phyloP scores from a whole-genome alignment of 2,888 invertebrate species.

The Orthosia cruda region DNA sequence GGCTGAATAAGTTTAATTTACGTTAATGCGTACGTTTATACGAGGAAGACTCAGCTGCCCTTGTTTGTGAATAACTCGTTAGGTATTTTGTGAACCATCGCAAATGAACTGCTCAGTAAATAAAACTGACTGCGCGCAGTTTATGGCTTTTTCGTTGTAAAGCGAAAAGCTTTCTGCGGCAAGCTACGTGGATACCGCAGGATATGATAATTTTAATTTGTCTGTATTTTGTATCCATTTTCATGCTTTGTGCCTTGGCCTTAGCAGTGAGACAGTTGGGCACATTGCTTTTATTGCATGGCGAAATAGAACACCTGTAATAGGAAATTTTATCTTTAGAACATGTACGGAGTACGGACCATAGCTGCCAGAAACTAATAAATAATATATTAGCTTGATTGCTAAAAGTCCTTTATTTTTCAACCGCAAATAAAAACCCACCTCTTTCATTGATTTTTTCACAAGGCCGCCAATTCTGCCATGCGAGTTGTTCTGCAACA shows the following conservation, averaged over 20 bases:
- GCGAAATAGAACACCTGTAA: not conserved
- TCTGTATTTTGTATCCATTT: constrained; percentile 18
- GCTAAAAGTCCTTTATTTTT: not conserved
- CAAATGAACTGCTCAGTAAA: constrained; percentile 36
- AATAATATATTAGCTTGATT: not conserved
- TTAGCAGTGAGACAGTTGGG: not conserved
- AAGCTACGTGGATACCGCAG: not conserved
- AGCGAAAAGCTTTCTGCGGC: not conserved
- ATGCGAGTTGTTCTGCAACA: not conserved
- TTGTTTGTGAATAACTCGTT: constrained; percentile 51
- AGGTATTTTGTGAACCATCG: constrained; percentile 25
- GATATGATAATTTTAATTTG: constrained; percentile 12
- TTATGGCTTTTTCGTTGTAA: constrained; percentile 1
- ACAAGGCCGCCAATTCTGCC: not conserved
- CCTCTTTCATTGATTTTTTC: no score
- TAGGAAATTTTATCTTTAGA: not conserved
- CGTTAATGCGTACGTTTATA: constrained; percentile 26
- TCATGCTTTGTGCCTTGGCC: not conserved
- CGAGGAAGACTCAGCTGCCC: constrained; percentile 17
- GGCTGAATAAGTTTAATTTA: constrained; percentile 56
- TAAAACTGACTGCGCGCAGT: constrained; percentile 14
- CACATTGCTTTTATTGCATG: not conserved
- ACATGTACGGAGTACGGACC: not conserved
- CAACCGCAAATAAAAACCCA: not conserved
- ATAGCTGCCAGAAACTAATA: not conserved